Conservation (phyloP, 2,797 vertebrate species). For the Hafferia zeledoni region DNA sequence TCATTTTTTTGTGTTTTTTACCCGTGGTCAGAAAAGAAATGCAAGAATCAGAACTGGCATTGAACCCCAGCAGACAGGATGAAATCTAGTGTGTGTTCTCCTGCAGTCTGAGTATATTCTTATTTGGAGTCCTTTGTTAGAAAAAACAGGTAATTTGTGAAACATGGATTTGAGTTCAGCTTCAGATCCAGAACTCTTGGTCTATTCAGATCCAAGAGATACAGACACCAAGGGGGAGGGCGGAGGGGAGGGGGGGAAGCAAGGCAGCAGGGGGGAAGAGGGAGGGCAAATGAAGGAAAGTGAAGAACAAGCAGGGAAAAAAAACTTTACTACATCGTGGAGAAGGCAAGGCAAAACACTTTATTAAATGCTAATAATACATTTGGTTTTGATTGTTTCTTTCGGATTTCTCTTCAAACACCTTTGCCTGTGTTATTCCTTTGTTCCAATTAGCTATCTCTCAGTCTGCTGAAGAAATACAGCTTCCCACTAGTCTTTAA, state of each 20-base stretch:
- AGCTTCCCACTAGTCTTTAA: not conserved
- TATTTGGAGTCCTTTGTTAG: not conserved
- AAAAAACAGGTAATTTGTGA: not conserved
- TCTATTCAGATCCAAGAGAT: not conserved
- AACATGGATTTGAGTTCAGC: not conserved
- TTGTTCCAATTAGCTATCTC: not conserved
- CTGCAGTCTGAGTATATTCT: not conserved
- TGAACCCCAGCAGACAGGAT: not conserved
- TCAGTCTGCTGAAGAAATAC: not conserved
- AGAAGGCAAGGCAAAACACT: not conserved
- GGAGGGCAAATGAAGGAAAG: not conserved
- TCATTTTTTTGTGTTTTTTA: not conserved
- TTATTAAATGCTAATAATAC: not conserved
- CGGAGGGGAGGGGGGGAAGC: too few species aligned
- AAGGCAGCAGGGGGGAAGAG: too few species aligned
- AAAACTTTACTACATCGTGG: not conserved
- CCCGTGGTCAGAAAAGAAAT: not conserved
- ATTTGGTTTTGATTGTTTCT: not conserved
- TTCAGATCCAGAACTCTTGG: not conserved
- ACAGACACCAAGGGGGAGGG: not conserved
- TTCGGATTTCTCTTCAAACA: not conserved
- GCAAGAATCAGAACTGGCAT: not conserved
- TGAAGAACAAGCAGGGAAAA: fast-evolving
- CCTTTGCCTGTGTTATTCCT: not conserved
- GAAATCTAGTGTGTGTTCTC: not conserved